Conservation (phyloP, 2,113 vertebrate genomes). For the Gorsachius goisagi region DNA sequence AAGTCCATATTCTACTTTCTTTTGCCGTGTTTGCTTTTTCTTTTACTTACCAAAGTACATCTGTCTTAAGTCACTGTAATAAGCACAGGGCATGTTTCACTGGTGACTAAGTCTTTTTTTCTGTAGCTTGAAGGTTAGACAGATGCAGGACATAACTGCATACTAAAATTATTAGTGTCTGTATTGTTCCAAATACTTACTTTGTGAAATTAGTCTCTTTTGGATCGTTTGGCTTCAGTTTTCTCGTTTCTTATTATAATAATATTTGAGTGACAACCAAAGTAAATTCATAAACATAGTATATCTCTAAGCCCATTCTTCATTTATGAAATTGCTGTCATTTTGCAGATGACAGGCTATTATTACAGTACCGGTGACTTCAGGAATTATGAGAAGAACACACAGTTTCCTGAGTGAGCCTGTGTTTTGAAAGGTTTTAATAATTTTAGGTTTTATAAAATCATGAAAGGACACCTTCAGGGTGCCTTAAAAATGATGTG, state of each 20-base stretch:
- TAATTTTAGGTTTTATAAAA: slow-evolving; percentile 72
- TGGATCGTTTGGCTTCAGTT: slow-evolving; percentile 46
- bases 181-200: neutral
- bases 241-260: slow-evolving; percentile 57
- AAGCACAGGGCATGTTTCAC: neutral
- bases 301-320: slow-evolving; percentile 69
- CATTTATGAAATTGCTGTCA: slow-evolving; percentile 71
- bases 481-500: slow-evolving; percentile 59
- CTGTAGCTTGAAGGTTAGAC: neutral
- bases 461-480: slow-evolving; percentile 58
- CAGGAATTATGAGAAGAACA: slow-evolving; percentile 45
- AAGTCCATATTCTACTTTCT: neutral
- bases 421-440: slow-evolving; percentile 66
- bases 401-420: slow-evolving; percentile 50
- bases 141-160: neutral
- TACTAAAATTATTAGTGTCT: neutral
- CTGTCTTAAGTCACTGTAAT: neutral
- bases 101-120: neutral
- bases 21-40: neutral
- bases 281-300: slow-evolving; percentile 74
- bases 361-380: slow-evolving; percentile 59
- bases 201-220: slow-evolving; percentile 20
- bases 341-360: slow-evolving; percentile 63
- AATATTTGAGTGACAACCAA: slow-evolving; percentile 71
- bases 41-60: neutral